Evolutionary conservation across 2,113 vertebrate species (phyloP).

Genomic region (Ginglymostoma cirratum): DNA sequence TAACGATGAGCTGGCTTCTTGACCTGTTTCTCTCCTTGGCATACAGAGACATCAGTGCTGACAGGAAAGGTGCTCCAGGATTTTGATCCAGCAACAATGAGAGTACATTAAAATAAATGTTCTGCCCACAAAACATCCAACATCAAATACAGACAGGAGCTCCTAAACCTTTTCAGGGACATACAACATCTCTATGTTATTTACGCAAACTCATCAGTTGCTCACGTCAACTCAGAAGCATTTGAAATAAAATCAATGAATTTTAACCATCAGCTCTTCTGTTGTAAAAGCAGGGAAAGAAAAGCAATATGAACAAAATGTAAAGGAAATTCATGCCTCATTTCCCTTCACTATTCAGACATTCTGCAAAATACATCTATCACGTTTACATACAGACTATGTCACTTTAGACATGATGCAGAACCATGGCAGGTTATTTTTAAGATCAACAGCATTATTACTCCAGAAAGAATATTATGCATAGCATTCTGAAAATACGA

Average conservation of each 20-base stretch:
- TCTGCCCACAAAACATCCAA: neutral
- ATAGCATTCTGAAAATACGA: neutral
- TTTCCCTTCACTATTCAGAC: conserved; percentile 16
- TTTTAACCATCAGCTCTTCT: neutral
- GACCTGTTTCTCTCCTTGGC: too few relatives aligned
- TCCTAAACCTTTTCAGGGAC: neutral
- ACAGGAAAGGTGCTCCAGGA: too few relatives aligned
- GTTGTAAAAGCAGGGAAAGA: neutral
- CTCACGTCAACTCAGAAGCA: neutral
- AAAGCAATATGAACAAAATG: conserved; percentile 3
- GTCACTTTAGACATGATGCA: conserved; percentile 3
- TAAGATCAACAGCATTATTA: conserved; percentile 14
- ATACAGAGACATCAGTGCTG: too few relatives aligned
- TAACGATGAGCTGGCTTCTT: too few relatives aligned
- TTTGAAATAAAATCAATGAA: conserved; percentile 1
- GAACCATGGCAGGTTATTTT: neutral
- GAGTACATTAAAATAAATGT: neutral
- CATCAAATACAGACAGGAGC: neutral
- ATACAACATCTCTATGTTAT: neutral
- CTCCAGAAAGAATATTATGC: neutral
- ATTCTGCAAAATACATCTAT: conserved; percentile 2
- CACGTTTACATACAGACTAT: conserved; percentile 9
- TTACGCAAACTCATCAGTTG: neutral
- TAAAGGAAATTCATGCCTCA: neutral
- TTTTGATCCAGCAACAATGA: too few relatives aligned